Evolutionary conservation across 1,140 invertebrate genomes (phyloP).

Genomic region (Orussus abietinus): DNA sequence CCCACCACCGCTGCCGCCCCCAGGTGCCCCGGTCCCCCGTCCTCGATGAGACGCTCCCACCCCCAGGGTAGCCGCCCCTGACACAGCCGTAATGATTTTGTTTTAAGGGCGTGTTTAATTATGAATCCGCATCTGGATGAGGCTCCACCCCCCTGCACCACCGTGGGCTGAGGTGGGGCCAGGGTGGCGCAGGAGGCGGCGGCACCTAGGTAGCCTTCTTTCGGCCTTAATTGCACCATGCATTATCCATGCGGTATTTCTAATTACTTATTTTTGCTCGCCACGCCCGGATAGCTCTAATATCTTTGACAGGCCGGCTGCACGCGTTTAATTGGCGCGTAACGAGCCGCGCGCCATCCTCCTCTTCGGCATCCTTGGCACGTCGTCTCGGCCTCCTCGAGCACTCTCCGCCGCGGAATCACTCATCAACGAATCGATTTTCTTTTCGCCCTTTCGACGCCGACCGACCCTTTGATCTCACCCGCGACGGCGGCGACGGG

Average conservation of each 20-base stretch:
- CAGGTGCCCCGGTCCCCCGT: too few species aligned
- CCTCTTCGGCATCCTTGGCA: not conserved
- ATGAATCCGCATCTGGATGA: slow-evolving; percentile 53
- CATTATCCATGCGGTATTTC: slow-evolving; percentile 34
- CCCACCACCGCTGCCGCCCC: too few species aligned
- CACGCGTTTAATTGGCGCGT: slow-evolving; percentile 22
- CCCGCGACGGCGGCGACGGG: too few species aligned
- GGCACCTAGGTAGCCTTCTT: slow-evolving; percentile 18
- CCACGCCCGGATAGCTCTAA: slow-evolving; percentile 16
- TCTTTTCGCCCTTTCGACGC: too few species aligned
- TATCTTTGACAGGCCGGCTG: slow-evolving; percentile 23
- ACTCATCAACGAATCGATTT: too few species aligned
- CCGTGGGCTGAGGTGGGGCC: too few species aligned
- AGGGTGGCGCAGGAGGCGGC: slow-evolving; percentile 6
- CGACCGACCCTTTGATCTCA: too few species aligned
- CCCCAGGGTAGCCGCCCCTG: too few species aligned
- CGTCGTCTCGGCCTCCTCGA: not conserved
- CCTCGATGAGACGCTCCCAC: too few species aligned
- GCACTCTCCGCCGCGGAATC: too few species aligned
- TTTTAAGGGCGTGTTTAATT: slow-evolving; percentile 57
- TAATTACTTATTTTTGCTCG: slow-evolving; percentile 30
- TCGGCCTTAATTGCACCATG: slow-evolving; percentile 31
- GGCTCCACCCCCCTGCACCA: slow-evolving; percentile 52
- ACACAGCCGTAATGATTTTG: slow-evolving; percentile 53
- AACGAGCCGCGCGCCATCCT: slow-evolving; percentile 1